Conservation (phyloP, 2,888 invertebrate species). For the Hydrotaea cyrtoneurina region DNA sequence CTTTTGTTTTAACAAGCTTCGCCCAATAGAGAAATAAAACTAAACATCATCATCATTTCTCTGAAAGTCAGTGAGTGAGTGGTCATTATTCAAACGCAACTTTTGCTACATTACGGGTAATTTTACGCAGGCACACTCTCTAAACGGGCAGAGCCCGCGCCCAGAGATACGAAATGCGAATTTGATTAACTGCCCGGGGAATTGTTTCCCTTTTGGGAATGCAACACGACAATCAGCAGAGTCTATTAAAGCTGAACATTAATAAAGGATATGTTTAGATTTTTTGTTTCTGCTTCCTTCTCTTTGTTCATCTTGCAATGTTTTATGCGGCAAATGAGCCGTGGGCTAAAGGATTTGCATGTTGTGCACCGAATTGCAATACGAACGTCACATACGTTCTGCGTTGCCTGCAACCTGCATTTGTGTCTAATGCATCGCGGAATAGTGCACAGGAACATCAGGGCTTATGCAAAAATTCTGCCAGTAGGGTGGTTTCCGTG, state of each 20-base stretch:
- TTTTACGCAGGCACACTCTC: neutral
- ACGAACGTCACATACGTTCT: no score
- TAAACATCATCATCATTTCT: neutral
- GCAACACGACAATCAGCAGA: conserved; percentile 72
- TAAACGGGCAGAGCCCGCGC: neutral
- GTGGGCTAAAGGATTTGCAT: neutral
- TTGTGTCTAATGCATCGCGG: no score
- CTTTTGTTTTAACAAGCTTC: neutral
- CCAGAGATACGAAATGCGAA: conserved; percentile 5
- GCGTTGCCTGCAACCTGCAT: no score
- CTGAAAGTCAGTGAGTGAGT: conserved; percentile 15
- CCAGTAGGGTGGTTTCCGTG: conserved; percentile 18
- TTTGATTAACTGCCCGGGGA: conserved; percentile 35
- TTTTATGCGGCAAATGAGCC: neutral
- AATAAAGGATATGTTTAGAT: neutral
- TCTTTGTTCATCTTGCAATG: neutral
- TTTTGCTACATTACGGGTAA: neutral
- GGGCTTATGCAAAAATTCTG: conserved; percentile 37
- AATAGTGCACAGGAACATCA: neutral
- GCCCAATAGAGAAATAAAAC: neutral
- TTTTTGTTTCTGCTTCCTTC: no score
- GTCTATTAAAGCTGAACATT: conserved; percentile 67
- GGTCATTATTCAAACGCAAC: neutral
- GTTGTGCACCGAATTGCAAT: neutral
- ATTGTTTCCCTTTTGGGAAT: conserved; percentile 21